Evolutionary conservation across 2,888 invertebrate genomes (phyloP).

Genomic region (Trichopoda pennipes): DNA sequence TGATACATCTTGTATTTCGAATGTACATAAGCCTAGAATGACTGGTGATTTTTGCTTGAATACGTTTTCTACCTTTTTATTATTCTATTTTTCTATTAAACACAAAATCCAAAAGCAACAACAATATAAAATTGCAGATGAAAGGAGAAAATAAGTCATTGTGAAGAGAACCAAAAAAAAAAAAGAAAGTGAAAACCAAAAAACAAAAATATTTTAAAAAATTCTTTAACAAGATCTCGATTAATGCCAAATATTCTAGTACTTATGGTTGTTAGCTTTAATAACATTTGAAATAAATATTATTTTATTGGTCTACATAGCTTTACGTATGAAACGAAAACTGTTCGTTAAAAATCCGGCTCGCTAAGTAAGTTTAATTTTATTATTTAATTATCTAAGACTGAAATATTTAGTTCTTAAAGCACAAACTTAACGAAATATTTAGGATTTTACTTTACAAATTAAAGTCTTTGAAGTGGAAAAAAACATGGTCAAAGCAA

Average conservation of each 20-base stretch:
- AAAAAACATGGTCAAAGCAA: too few relatives aligned
- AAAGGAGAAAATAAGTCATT: constrained; percentile 32
- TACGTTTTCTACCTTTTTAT: background rate
- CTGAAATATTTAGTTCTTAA: too few relatives aligned
- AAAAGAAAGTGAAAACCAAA: background rate
- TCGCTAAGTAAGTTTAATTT: too few relatives aligned
- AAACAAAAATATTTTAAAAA: constrained; percentile 4
- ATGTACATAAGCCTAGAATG: constrained; percentile 15
- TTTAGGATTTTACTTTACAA: too few relatives aligned
- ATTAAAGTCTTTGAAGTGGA: too few relatives aligned
- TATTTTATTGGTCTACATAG: background rate
- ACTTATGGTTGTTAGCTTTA: constrained; percentile 8
- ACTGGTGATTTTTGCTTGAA: constrained; percentile 22
- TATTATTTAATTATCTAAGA: too few relatives aligned
- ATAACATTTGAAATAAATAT: background rate
- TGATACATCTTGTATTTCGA: constrained; percentile 30
- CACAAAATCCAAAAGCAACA: background rate
- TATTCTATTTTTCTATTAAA: background rate
- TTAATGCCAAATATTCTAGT: background rate
- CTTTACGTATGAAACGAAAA: background rate
- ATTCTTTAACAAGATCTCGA: background rate
- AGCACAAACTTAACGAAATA: too few relatives aligned
- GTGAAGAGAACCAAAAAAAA: constrained; percentile 32
- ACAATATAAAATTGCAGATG: background rate
- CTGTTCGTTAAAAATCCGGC: too few relatives aligned